Evolutionary conservation across 2,113 vertebrate genomes (phyloP), one percentile per base, ranked within the genome.

Genomic region (Paraplagusia blochii): DNA sequence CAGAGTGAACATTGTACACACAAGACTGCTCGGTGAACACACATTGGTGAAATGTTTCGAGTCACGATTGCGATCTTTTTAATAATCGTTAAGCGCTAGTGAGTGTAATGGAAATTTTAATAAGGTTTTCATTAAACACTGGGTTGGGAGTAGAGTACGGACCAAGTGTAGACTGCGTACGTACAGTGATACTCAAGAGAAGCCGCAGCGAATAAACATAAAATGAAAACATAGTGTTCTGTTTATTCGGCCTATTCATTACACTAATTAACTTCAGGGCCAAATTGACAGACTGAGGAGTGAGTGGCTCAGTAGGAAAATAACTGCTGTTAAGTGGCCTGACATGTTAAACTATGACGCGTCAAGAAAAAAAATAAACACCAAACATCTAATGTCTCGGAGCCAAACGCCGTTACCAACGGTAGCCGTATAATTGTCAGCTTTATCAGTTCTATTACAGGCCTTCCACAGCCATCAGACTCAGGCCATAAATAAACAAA

Each of bases 401-500:
- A 63, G 75, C 65, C 69, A 84, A 83, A 77, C 47, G 64, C 63
- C 59, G 76, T 79, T 80, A 86, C 88, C 78, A 81, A 85, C 84
- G 77, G 58, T 51, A 69, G 70, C 72, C 80, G 76, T 61, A 77
- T 85, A 89, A 88, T 80, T 83, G 87, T 79, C 66, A 67, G 72
- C 66, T 89, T 89, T 88, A 91, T 89, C 90, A 77, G 87, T 78
- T 81, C 50, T 78, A 82, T 88, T 85, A 85, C 87, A 88, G 72
- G 54, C 74, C 46, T 74, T 71, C 72, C 60, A 63, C 35, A 82
- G 50, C 69, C 74, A 76, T 75, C 71, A 71, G 74, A 64, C 54
- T 58, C 17, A 38, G 54, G 55, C 58, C 47, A 78, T 85, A 89
- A 90, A 87, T 87, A 86, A 79, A 66, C 54, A 53, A 48, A 73